phyloP scores from a whole-genome alignment of 2,113 vertebrate species.

The human region GRCh38 chr7:50329001-50329500 shows the following conservation, averaged over 20 bases:
- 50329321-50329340: neutral
- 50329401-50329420: accelerated
- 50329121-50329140: neutral
- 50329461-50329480: neutral
- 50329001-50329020: no score
- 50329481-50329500: neutral
- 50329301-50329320: neutral
- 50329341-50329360: accelerated
- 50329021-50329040: no score
- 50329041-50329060: no score
- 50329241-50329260: neutral
- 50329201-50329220: no score
- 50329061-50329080: no score
- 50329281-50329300: accelerated
- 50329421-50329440: neutral
- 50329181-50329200: neutral
- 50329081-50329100: no score
- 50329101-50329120: no score
- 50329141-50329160: no score
- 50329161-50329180: neutral
- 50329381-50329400: neutral
- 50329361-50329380: neutral
- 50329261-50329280: neutral
- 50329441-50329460: neutral
- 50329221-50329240: neutral